A percentile compares a stretch with the other conserved stretches of the same genome.
Conservation (phyloP, 1,140 invertebrate species). For the Cataglyphis hispanica region DNA sequence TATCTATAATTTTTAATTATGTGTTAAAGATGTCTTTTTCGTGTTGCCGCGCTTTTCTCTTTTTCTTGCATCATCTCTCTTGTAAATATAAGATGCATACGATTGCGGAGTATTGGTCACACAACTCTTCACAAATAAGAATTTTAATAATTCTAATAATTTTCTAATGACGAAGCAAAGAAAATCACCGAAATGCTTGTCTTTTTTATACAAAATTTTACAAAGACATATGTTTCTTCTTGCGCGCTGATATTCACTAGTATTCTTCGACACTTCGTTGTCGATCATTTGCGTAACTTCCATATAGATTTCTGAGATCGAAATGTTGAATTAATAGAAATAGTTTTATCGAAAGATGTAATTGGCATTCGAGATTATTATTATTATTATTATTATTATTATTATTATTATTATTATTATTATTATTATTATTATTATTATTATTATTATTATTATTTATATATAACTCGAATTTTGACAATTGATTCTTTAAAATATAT, state of each 20-base stretch:
- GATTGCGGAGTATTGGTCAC: neutral
- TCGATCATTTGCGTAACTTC: neutral
- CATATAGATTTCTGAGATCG: neutral
- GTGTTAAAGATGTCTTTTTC: conserved; percentile 65
- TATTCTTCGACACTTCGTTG: neutral
- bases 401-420: too few relatives aligned
- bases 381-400: too few relatives aligned
- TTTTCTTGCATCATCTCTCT: conserved; percentile 13
- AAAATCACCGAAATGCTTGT: conserved; percentile 30
- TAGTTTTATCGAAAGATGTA: neutral
- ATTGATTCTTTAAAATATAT: conserved; percentile 13
- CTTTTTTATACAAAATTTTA: conserved; percentile 36
- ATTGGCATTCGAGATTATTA: neutral
- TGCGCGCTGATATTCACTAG: conserved; percentile 9
- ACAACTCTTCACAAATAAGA: conserved; percentile 21
- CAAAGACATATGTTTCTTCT: conserved; percentile 46
- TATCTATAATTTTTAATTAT: conserved; percentile 65
- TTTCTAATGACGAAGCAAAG: conserved; percentile 25
- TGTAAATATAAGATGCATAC: neutral
- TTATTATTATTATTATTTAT: too few relatives aligned
- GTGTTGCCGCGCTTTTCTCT: conserved; percentile 9
- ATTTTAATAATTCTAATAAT: conserved; percentile 45
- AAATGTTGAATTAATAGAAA: conserved; percentile 12
- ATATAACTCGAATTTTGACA: neutral
- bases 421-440: too few relatives aligned